phyloP scores from a whole-genome alignment of 2,888 invertebrate genomes.

The Criorhina ranunculi region DNA sequence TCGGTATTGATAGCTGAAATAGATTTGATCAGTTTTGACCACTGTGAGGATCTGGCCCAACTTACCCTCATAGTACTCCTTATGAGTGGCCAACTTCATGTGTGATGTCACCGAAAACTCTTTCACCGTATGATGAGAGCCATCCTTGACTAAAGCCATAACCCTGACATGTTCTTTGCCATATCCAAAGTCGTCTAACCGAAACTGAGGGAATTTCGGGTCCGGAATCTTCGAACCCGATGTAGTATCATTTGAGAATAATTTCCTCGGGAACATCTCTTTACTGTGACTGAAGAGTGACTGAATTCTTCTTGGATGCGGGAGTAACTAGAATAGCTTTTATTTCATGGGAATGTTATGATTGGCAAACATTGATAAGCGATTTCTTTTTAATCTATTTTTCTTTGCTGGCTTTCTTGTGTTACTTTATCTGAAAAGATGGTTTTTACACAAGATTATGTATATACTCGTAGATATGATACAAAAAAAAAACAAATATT shows the following conservation, averaged over 20 bases:
- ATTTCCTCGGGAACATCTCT: slow-evolving; percentile 61
- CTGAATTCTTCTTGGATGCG: neutral
- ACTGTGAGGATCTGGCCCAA: neutral
- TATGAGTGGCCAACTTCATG: slow-evolving; percentile 76
- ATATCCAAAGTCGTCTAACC: slow-evolving; percentile 76
- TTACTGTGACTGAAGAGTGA: neutral
- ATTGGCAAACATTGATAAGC: slow-evolving; percentile 1
- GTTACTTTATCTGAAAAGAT: no score
- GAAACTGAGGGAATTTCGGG: slow-evolving; percentile 73
- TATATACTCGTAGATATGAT: no score
- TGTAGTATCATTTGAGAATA: slow-evolving; percentile 45
- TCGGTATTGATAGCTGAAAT: slow-evolving; percentile 76
- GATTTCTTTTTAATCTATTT: neutral
- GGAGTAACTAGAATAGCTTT: neutral
- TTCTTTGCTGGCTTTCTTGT: neutral
- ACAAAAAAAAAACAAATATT: no score
- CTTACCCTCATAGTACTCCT: slow-evolving; percentile 78
- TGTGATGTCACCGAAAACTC: slow-evolving; percentile 74
- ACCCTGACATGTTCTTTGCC: slow-evolving; percentile 75
- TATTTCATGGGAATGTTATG: slow-evolving; percentile 8
- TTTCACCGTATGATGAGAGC: slow-evolving; percentile 67
- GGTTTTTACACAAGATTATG: slow-evolving; percentile 34
- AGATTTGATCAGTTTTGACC: neutral
- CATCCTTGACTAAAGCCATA: slow-evolving; percentile 75
- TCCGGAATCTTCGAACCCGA: slow-evolving; percentile 53